A percentile compares a stretch with the other conserved stretches of the same genome.
These are phyloP conservation scores for Cydia strobilella DNA, from an alignment of 1,140 invertebrate genomes.

Conservation along the genomic window DNA sequence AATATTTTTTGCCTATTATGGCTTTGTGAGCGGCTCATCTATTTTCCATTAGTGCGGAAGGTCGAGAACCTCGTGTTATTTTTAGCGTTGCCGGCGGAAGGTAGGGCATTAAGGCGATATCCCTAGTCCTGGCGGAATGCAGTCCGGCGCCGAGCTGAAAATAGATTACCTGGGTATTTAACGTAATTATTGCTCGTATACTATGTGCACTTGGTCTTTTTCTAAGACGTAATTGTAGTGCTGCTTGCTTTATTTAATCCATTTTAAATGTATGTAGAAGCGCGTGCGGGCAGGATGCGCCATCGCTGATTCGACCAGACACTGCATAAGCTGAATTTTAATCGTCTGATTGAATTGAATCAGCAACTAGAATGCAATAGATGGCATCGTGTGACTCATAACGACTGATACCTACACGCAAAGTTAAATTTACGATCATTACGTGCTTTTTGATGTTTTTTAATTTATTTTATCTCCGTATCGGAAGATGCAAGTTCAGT, in stretches of 20 bases:
- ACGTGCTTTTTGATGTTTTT: constrained; percentile 1
- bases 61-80: constrained; percentile 61
- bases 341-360: constrained; percentile 71
- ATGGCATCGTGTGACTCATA: constrained; percentile 61
- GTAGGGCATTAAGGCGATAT: constrained; percentile 65
- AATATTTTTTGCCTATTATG: constrained; percentile 31
- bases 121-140: constrained; percentile 72
- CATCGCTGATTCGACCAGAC: constrained; percentile 73
- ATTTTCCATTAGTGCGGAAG: constrained; percentile 49
- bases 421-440: constrained; percentile 28
- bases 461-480: constrained; percentile 23
- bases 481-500: constrained; percentile 52
- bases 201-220: constrained; percentile 2
- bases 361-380: constrained; percentile 61
- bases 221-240: not conserved
- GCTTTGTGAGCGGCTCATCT: constrained; percentile 39
- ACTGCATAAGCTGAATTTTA: constrained; percentile 71
- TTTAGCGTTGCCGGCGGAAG: constrained; percentile 58
- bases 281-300: constrained; percentile 60
- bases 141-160: constrained; percentile 68
- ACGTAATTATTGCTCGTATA: constrained; percentile 42
- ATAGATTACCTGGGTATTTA: constrained; percentile 59
- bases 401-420: constrained; percentile 38
- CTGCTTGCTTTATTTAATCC: not conserved
- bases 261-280: constrained; percentile 13